Base-by-base conservation (phyloP, 2,797 vertebrate species). In the Cheirogaleus major region DNA sequence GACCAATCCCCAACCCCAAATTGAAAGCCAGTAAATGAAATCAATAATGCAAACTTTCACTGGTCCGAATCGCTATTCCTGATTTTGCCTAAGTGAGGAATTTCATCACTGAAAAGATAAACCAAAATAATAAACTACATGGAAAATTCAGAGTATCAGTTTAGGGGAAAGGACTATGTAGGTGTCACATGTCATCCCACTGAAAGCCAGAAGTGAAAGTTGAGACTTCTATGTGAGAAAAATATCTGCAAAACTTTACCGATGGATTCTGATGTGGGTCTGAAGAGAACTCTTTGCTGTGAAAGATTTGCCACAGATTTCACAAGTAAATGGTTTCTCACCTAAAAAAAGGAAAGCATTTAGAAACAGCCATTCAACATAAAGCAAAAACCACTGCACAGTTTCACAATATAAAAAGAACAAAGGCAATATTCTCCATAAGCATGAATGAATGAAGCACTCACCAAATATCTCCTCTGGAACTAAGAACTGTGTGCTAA, bases 251-350 rank as follows among this genome's bases (percentile, higher is more conserved):
- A 48, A 91, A 95, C 55, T 72, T 92, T 98, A 99, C 99, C 99
- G 99, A 98, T 99, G 99, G 93, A 99, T 99, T 97, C 99, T 98
- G 98, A 99, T 99, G 97, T 99, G 99, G 38, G 99, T 99, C 98
- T 99, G 99, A 97, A 99, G 99, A 23, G 99, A 99, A 98, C 99
- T 99, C 98, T 99, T 99, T 95, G 99, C 99, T 88, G 99, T 99
- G 97, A 99, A 99, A 96, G 99, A 99, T 97, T 99, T 99, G 72
- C 99, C 99, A 98, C 99, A 99, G 91, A 99, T 99, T 98, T 99
- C 99, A 98, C 99, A 99, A 3, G 99, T 99, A 96, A 99, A 99
- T 48, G 99, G 99, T 97, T 99, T 99, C 98, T 99, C 99, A 95
- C 99, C 99, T 99, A 98, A 38, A 69, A 69, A 43, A 52, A 5